A percentile compares a stretch with the other conserved stretches of the same genome.
phyloP scores from a whole-genome alignment of 1,140 invertebrate species.

The Caenorhabditis latens region DNA sequence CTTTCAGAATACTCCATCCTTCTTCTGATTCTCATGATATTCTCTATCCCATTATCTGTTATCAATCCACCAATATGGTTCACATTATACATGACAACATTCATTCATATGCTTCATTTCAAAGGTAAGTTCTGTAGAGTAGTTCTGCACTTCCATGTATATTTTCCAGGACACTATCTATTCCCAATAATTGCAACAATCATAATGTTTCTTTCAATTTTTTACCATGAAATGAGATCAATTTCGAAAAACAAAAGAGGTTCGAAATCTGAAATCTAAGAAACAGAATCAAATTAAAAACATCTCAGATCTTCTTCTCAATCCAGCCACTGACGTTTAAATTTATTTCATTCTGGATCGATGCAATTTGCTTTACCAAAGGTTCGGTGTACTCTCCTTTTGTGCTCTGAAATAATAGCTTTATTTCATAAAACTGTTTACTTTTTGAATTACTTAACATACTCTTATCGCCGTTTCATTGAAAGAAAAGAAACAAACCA shows the following conservation, averaged over 20 bases:
- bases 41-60: constrained; percentile 4
- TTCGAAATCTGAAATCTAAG: background rate
- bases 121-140: background rate
- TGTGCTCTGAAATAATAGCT: too few species aligned
- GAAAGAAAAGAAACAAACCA: too few species aligned
- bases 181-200: background rate
- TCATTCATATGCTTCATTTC: constrained; percentile 35
- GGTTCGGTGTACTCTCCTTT: too few species aligned
- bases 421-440: too few species aligned
- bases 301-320: background rate
- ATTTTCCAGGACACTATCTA: background rate
- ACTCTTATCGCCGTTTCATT: too few species aligned
- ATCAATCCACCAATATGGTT: constrained; percentile 25
- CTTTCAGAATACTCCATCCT: constrained; percentile 21
- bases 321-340: background rate
- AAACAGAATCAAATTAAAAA: background rate
- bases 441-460: too few species aligned
- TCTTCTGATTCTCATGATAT: background rate
- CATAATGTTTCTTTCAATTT: background rate
- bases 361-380: background rate
- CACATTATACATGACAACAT: constrained; percentile 20
- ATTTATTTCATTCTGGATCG: background rate
- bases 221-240: background rate
- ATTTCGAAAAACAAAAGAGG: background rate
- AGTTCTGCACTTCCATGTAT: background rate